These are phyloP conservation scores for Rotaria socialis DNA, from an alignment of 2,888 invertebrate genomes.

Conservation along the genomic window DNA sequence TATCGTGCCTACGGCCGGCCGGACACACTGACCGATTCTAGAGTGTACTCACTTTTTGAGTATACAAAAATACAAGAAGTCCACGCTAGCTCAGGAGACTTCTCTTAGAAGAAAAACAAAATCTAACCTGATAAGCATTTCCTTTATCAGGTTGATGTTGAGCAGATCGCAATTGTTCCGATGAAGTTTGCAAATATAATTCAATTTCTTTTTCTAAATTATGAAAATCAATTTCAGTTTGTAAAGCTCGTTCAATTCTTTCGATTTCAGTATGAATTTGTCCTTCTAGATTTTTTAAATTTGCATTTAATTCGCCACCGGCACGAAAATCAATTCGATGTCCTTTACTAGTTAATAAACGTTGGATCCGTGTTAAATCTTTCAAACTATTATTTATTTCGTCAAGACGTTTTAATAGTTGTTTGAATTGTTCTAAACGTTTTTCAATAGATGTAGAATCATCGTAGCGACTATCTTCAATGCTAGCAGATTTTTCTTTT, in stretches of 20 bases:
- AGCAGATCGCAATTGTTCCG: neutral
- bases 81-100: too few relatives aligned
- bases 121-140: neutral
- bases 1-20: too few relatives aligned
- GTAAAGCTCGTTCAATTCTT: neutral
- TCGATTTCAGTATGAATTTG: conserved; percentile 30
- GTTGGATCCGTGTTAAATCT: conserved; percentile 15
- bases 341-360: conserved; percentile 37
- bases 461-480: neutral
- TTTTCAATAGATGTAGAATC: neutral
- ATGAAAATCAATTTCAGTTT: conserved; percentile 24
- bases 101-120: neutral
- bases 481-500: neutral
- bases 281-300: conserved; percentile 11
- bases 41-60: too few relatives aligned
- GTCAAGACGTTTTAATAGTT: neutral
- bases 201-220: neutral
- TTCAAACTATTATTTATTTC: neutral
- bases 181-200: neutral
- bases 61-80: too few relatives aligned
- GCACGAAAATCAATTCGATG: conserved; percentile 3
- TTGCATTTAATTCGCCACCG: neutral
- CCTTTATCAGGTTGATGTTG: conserved; percentile 19
- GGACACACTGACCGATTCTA: too few relatives aligned
- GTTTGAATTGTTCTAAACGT: neutral